Evolutionary conservation across 2,797 vertebrate species (phyloP), one percentile per base, ranked within the genome.

Genomic region (Macropodus opercularis): DNA sequence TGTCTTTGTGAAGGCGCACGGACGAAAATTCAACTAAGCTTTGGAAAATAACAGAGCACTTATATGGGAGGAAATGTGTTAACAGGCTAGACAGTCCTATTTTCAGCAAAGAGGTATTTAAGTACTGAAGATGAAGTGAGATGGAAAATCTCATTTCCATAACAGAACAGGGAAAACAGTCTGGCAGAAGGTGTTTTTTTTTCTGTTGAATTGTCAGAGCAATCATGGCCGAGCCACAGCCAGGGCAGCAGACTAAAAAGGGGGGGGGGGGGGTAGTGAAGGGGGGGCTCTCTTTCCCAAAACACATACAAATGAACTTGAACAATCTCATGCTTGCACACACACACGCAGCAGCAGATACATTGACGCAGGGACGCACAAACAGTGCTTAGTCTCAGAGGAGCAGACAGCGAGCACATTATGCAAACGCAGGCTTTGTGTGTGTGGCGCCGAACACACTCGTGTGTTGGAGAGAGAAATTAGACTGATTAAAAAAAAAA

Each of bases 131-230:
- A 87, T 88, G 82, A 89, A 89, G 81, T 83, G 89, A 90, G 89
- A 92, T 78, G 86, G 86, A 89, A 88, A 88, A 91, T 89, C 88
- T 87, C 60, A 92, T 92, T 91, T 93, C 87, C 90, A 91, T 92
- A 88, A 83, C 70, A 87, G 84, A 88, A 89, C 73, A 81, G 79
- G 80, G 75, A 87, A 85, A 89, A 90, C 86, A 83, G 85, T 86
- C 79, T 87, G 78, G 82, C 84, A 90, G 87, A 87, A 88, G 87
- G 83, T 80, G 75, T 63, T 64, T 77, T 72, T 47, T 36, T 54
- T 56, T 54, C 39, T 49, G 75, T 77, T 71, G 85, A 82, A 88
- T 88, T 90, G 86, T 90, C 88, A 85, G 84, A 84, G 85, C 74
- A 87, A 87, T 90, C 86, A 85, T 72, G 63, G 84, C 59, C 32